phyloP scores from a whole-genome alignment of 2,888 invertebrate species.

The Coelopa pilipes region DNA sequence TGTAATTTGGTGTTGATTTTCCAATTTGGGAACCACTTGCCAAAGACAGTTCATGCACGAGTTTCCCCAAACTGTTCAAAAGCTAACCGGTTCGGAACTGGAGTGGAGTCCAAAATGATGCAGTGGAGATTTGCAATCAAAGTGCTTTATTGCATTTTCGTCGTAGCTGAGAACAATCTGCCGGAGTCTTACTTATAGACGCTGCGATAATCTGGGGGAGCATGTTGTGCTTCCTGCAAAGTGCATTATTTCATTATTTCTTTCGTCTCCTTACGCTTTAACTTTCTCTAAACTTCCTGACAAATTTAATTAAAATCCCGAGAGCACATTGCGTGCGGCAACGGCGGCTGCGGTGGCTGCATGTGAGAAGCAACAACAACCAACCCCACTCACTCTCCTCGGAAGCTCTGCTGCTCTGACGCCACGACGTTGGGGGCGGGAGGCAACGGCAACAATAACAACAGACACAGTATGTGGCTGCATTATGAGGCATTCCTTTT shows the following conservation, averaged over 20 bases:
- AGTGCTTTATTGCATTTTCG: too few relatives aligned
- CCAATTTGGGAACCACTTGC: too few relatives aligned
- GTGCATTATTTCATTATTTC: background rate
- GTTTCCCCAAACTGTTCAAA: too few relatives aligned
- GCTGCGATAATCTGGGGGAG: background rate
- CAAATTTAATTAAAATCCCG: conserved; percentile 20
- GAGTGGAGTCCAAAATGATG: too few relatives aligned
- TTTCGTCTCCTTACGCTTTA: background rate
- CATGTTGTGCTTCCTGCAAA: background rate
- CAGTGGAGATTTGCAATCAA: too few relatives aligned
- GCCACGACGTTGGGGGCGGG: too few relatives aligned
- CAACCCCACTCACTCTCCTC: background rate
- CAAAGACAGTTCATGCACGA: too few relatives aligned
- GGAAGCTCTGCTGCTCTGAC: background rate
- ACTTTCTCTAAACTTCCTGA: background rate
- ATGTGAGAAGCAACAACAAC: background rate
- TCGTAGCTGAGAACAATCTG: background rate
- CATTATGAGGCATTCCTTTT: background rate
- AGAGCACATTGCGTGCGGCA: background rate
- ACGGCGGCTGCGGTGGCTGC: background rate
- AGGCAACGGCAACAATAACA: too few relatives aligned
- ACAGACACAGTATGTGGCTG: too few relatives aligned
- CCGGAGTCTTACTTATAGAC: background rate
- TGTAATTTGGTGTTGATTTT: too few relatives aligned
- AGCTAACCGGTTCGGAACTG: too few relatives aligned